Base-by-base conservation (phyloP, 2,797 vertebrate species). In the Hippocampus kuda region DNA sequence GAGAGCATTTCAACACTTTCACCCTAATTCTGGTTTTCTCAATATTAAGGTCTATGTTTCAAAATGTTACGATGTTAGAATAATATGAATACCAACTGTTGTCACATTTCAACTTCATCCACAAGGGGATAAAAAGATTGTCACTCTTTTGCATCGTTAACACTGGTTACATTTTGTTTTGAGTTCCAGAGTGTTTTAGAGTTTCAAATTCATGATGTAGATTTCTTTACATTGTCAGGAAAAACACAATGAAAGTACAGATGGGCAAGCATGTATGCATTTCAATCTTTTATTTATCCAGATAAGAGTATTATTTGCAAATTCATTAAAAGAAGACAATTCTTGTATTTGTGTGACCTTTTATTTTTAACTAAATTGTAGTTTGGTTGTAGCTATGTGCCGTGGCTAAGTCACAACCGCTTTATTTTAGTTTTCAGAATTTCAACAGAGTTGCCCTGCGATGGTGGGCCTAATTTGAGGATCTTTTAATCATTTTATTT, bases 281-380 rank as follows among this genome's bases (percentile, higher is more conserved):
- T 93, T 94, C 91, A 84, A 91, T 87, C 84, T 93, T 94, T 93
- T 92, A 93, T 93, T 92, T 91, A 94, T 88, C 81, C 83, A 88
- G 81, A 89, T 83, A 90, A 92, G 88, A 91, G 88, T 91, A 92
- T 94, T 92, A 92, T 94, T 95, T 94, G 90, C 90, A 75, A 93
- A 90, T 90, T 89, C 90, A 96, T 95, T 95, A 96, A 95, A 96
- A 92, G 91, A 92, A 91, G 91, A 92, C 71, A 57, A 91, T 92
- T 94, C 90, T 91, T 93, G 93, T 88, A 87, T 86, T 77, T 70
- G 79, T 53, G 74, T 84, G 74, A 69, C 73, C 65, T 70, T 68
- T 75, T 72, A 66, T 10, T 73, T 76, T 80, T 70, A 16, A 24
- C 30, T 3, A 20, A 41, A 26, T 12, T 59, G 13, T 16, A 59